Evolutionary conservation across 2,888 invertebrate species (phyloP).

Genomic region (Ornithoptera priamus): DNA sequence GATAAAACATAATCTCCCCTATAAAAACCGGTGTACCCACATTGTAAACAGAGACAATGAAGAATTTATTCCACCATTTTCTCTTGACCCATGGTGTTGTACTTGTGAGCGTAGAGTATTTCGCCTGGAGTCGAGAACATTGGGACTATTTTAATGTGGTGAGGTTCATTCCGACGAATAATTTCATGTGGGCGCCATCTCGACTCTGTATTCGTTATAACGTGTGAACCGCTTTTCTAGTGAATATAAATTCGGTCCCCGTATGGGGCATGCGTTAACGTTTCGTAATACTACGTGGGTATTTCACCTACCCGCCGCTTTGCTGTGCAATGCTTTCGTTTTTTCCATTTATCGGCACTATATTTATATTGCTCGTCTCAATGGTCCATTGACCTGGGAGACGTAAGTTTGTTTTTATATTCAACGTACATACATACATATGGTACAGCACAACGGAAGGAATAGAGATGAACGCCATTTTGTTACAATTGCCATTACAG

Average conservation of each 20-base stretch:
- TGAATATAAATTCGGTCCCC: conserved; percentile 55
- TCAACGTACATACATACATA: conserved; percentile 20
- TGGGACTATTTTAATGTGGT: conserved; percentile 39
- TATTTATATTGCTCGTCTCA: conserved; percentile 27
- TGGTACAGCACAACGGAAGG: conserved; percentile 24
- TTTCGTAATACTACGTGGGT: conserved; percentile 54
- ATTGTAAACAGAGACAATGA: conserved; percentile 60
- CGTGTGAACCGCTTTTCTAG: conserved; percentile 54
- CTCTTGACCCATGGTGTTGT: conserved; percentile 41
- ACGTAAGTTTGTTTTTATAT: conserved; percentile 31
- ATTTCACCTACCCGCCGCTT: conserved; percentile 36
- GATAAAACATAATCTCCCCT: conserved; percentile 25
- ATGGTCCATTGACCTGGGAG: conserved; percentile 26
- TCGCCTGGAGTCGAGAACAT: conserved; percentile 26
- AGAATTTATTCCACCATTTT: conserved; percentile 52
- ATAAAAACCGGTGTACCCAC: conserved; percentile 66
- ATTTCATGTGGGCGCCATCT: conserved; percentile 54
- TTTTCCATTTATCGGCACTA: conserved; percentile 35
- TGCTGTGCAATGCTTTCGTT: conserved; percentile 37
- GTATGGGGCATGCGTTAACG: conserved; percentile 45
- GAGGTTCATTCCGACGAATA: conserved; percentile 36
- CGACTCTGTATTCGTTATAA: conserved; percentile 50
- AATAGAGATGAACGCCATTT: not conserved
- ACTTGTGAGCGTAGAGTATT: conserved; percentile 34
- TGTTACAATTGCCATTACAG: not conserved